Evolutionary conservation across 2,113 vertebrate species (phyloP), one percentile per base, ranked within the genome.

Genomic region (Gorsachius goisagi): DNA sequence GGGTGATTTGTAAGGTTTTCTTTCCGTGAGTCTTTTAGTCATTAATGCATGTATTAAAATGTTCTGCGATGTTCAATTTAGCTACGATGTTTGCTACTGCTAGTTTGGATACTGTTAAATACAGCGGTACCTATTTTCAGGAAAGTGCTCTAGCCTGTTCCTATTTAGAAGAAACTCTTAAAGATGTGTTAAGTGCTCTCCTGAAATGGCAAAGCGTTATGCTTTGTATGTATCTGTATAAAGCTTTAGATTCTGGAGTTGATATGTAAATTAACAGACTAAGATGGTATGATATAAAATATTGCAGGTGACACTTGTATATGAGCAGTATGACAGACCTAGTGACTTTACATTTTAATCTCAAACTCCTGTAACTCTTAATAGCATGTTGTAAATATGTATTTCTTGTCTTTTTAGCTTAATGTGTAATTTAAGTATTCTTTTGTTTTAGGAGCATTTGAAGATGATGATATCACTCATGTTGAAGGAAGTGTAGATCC

Each of bases 381-480:
- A 22, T 35, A 35, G 11, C 33, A 7, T 89, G 33, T 72, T 87
- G 58, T 95, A 80, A 88, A 32, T 62, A 26, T 9, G 11, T 56
- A 9, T 83, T 81, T 95, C 37, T 24, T 86, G 30, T 96, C 5
- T 67, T 84, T 77, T 87, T 81, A 63, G 9, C 32, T 96, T 97
- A 83, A 89, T 93, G 82, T 41, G n/a, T 93, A 75, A 95, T 62
- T 44, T 69, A 56, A 60, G 9, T 77, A 6, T 89, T 89, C 15
- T 73, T 78, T 67, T 94, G 28, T 96, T 97, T 95, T 93, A 98
- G 98, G 99, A 94, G 99, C 99, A 5, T 99, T 99, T 96, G 99
- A 99, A 89, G 99, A 99, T 93, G 99, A 99, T 97, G 99, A 99
- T 93, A 99, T 99, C 77, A 98, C 99, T 37, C 99, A 99, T 6